Base-by-base conservation (phyloP, 1,140 invertebrate genomes). In the Elysia chlorotica region DNA sequence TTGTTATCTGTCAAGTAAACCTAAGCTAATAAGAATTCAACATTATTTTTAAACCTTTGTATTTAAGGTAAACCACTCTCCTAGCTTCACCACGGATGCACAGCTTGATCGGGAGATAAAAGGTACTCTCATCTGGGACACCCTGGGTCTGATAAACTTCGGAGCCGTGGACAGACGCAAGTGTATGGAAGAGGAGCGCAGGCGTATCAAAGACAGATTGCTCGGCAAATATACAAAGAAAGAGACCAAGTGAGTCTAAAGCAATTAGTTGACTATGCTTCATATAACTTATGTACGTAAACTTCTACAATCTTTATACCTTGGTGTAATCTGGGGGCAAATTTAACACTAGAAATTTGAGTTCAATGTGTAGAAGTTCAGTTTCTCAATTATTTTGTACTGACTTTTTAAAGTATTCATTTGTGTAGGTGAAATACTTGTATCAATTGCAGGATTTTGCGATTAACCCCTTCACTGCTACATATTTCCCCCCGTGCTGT, bases 31-130 rank as follows among this genome's bases (percentile, higher is more conserved):
- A n/a, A n/a, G n/a, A n/a, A n/a, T 57, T 57, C 6, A 14, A 23
- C 56, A 21, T 57, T 6, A 63, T 63, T 33, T 23, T 35, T 4
- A 3, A 25, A 6, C 3, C 23, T 38, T 35, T 10, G 17, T 41
- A 23, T 30, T n/a, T 48, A 48, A 87, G 86, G 92, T 95, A 0
- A 96, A 97, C 87, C 95, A 96, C 82, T 96, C 94, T 4, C 95
- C 95, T 2, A 96, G 95, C 87, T 96, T 96, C 82, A 93, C 94
- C 79, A 96, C 93, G 0, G 94, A 96, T 83, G 92, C 94, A 1
- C 89, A 91, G 71, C 87, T 96, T 56, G 95, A 97, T 82, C 90
- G 90, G 71, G 93, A 95, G 79, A 92, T 97, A 2, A 97, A 97
- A 84, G 92, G 94, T 79, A 88, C 90, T 0, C 87, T 97, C 4